Evolutionary conservation across 2,797 vertebrate genomes (phyloP).

Genomic region (Tapirus indicus): DNA sequence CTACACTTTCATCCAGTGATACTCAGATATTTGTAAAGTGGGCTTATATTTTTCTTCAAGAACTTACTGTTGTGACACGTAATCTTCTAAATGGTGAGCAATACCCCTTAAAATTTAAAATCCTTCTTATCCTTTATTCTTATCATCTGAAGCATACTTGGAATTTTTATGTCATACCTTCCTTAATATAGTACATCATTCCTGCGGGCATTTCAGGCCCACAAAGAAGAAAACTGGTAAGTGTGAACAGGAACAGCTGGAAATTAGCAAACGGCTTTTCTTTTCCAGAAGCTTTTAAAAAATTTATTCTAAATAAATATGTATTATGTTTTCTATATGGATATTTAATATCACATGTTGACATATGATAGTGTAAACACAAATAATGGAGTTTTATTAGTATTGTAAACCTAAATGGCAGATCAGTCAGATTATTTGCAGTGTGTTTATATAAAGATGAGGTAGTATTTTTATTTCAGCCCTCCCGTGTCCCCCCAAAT

Average conservation of each 20-base stretch:
- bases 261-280: not conserved
- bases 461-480: not conserved
- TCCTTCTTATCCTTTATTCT: rapidly evolving
- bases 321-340: not conserved
- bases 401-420: not conserved
- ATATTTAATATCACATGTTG: not conserved
- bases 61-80: not conserved
- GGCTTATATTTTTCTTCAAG: not conserved
- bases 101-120: rapidly evolving
- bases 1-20: not conserved
- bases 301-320: not conserved
- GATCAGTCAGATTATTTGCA: not conserved
- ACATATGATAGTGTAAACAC: not conserved
- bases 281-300: not conserved
- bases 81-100: not conserved
- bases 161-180: slow-evolving; percentile 27
- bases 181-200: slow-evolving; percentile 94
- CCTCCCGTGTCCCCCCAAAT: not conserved
- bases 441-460: not conserved
- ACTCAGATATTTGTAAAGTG: not conserved
- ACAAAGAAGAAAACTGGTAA: slow-evolving; percentile 99
- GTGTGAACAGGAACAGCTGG: slow-evolving; percentile 69
- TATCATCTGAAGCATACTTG: rapidly evolving
- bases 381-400: not conserved
- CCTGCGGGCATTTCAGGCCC: slow-evolving; percentile 96